A percentile compares a stretch with the other conserved stretches of the same genome.
phyloP scores from a whole-genome alignment of 1,140 invertebrate genomes.

The Drosophila sp. region DNA sequence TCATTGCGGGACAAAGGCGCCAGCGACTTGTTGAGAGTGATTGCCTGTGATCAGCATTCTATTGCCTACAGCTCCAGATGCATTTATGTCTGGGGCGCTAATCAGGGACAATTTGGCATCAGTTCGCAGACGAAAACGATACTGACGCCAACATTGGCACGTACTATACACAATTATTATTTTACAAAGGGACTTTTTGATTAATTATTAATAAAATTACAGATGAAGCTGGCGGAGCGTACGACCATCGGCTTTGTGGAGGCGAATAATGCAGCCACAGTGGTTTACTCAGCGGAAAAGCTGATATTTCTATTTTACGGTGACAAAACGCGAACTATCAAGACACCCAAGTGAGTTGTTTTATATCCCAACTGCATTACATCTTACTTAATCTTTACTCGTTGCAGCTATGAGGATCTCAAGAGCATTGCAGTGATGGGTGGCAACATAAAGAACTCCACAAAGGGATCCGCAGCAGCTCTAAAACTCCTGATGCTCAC shows the following conservation, averaged over 20 bases:
- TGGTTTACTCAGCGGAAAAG: slow-evolving; percentile 67
- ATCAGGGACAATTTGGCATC: slow-evolving; percentile 89
- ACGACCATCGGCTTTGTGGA: slow-evolving; percentile 74
- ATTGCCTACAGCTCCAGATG: slow-evolving; percentile 86
- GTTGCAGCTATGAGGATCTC: slow-evolving; percentile 70
- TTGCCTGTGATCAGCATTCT: slow-evolving; percentile 87
- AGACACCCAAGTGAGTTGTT: slow-evolving; percentile 72
- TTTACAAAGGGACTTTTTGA: no score
- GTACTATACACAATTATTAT: not conserved
- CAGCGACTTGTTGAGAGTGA: slow-evolving; percentile 56
- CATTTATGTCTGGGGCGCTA: slow-evolving; percentile 88
- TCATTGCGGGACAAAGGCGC: slow-evolving; percentile 66
- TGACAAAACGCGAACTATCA: slow-evolving; percentile 71
- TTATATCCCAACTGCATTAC: not conserved
- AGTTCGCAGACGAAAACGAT: slow-evolving; percentile 53
- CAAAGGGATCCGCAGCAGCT: slow-evolving; percentile 71
- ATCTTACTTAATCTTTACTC: not conserved
- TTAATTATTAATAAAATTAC: not conserved
- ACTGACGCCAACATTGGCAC: slow-evolving; percentile 72
- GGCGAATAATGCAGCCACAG: slow-evolving; percentile 76
- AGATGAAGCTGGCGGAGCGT: slow-evolving; percentile 67
- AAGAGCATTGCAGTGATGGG: slow-evolving; percentile 76
- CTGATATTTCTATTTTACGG: slow-evolving; percentile 72
- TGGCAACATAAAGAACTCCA: slow-evolving; percentile 63
- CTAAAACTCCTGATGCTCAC: slow-evolving; percentile 77